A percentile compares a stretch with the other conserved stretches of the same genome.
These are phyloP conservation scores for Poicephalus meyeri DNA, from an alignment of 2,113 vertebrate species.

Conservation along the genomic window DNA sequence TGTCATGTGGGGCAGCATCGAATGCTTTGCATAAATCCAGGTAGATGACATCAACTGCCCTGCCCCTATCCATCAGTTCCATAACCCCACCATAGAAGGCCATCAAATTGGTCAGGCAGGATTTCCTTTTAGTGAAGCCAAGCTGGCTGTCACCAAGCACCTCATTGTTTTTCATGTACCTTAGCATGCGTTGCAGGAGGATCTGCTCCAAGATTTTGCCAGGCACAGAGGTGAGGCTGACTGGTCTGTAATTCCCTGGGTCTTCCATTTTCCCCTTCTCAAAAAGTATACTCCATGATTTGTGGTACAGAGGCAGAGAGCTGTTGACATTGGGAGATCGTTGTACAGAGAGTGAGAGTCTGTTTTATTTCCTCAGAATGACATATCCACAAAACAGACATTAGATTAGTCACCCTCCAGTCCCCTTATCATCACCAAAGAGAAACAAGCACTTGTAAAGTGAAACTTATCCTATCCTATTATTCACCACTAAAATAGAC, in stretches of 20 bases:
- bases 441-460: neutral
- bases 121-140: too few relatives aligned
- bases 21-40: too few relatives aligned
- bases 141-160: too few relatives aligned
- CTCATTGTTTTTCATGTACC: too few relatives aligned
- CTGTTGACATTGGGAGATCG: accelerated
- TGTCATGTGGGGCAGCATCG: too few relatives aligned
- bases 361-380: neutral
- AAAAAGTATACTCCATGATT: neutral
- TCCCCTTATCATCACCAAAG: neutral
- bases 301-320: neutral
- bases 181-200: too few relatives aligned
- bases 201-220: too few relatives aligned
- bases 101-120: too few relatives aligned
- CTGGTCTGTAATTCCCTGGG: neutral
- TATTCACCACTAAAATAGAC: neutral
- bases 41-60: too few relatives aligned
- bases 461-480: neutral
- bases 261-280: neutral
- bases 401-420: neutral
- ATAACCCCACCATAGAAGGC: too few relatives aligned
- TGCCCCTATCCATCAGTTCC: too few relatives aligned
- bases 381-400: neutral
- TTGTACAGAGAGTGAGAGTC: neutral
- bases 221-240: too few relatives aligned